Evolutionary conservation across 2,888 invertebrate genomes (phyloP), one percentile per base, ranked within the genome.

Genomic region (Agrotis segetum): DNA sequence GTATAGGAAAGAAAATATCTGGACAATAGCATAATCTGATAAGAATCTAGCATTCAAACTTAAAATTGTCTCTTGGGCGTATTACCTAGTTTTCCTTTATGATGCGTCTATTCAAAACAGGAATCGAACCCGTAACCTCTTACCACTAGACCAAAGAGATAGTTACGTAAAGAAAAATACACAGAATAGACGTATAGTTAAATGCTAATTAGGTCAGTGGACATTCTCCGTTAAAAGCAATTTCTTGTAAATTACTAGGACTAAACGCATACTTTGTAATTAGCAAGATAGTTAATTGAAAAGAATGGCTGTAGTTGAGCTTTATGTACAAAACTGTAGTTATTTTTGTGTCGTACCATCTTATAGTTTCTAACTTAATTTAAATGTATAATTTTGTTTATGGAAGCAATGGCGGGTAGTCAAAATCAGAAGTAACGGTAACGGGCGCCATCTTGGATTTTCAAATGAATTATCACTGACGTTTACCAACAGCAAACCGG

Each of bases 241-340:
- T 79, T 67, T 67, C 67, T 73, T 66, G 74, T 73, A 59, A 76
- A 79, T 76, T 79, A 76, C 73, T 44, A 24, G 24, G 19, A 71
- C 50, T 62, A 65, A 77, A 71, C 62, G 74, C 59, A 79, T 77
- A 63, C 59, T 74, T 74, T 79, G 74, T 77, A 77, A 77, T 79
- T 79, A 77, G 62, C 44, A 19, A 63, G 67, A 67, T 50, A 55
- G 50, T 24, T 67, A 77, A 77, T 77, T 77, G 50, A 63, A 79
- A 77, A 44, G 24, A 79, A 77, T 63, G 49, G 58, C 19, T 53
- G 46, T 40, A 50, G 62, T 77, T 21, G 19, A 53, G 19, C 34
- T 73, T 66, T 59, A 46, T 65, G 13, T 47, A 29, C 52, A 24
- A 50, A 21, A 47, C 29, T 50, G 34, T 47, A 19, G 14, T 24